These are phyloP conservation scores for Bombus sibiricus DNA, from an alignment of 1,140 invertebrate genomes.

Conservation along the genomic window DNA sequence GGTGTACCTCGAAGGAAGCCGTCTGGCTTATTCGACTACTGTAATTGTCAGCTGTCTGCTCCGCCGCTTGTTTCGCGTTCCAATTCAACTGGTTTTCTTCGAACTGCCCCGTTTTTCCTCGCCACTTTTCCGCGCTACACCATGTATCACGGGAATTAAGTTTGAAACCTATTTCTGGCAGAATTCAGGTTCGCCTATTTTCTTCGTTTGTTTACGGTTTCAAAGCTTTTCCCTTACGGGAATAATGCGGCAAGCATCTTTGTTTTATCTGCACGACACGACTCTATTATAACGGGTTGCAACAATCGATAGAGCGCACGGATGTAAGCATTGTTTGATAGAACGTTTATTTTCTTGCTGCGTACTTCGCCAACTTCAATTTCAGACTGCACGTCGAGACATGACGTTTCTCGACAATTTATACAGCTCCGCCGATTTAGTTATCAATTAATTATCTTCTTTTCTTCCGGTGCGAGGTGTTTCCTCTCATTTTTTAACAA, in stretches of 20 bases:
- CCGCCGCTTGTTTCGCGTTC: slow-evolving; percentile 19
- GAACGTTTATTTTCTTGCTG: no score
- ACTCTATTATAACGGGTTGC: no score
- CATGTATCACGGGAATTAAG: neutral
- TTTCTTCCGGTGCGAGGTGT: no score
- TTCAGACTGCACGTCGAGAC: neutral
- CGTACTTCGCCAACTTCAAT: neutral
- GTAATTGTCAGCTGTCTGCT: slow-evolving; percentile 42
- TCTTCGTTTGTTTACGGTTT: neutral
- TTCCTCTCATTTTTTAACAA: no score
- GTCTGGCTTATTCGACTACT: slow-evolving; percentile 28
- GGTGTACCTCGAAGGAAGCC: slow-evolving; percentile 35
- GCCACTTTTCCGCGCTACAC: neutral
- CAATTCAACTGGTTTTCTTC: neutral
- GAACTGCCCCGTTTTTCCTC: neutral
- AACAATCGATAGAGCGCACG: no score
- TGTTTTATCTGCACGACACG: neutral
- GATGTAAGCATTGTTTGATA: no score
- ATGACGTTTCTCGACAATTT: no score
- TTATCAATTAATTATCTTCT: neutral
- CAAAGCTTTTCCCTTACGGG: neutral
- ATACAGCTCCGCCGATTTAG: neutral
- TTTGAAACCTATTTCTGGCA: neutral
- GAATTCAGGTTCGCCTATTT: neutral
- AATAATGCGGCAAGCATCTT: neutral